Conservation (phyloP, 2,113 vertebrate species). For the Cariama cristata region DNA sequence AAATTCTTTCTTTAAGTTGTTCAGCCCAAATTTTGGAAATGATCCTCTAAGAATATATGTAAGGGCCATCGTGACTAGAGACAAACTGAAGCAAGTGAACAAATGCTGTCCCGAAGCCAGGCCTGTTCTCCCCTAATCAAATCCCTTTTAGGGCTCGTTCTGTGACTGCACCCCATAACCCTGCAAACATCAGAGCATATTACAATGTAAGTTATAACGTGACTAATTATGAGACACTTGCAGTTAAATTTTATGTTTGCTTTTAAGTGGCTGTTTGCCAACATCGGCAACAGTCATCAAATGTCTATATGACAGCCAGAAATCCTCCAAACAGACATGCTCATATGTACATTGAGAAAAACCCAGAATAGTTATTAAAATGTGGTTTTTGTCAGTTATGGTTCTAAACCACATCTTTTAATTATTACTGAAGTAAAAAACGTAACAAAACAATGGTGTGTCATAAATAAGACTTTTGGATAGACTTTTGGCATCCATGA, state of each 20-base stretch:
- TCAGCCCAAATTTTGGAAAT: neutral
- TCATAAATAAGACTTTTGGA: neutral
- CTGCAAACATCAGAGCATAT: neutral
- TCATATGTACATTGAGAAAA: neutral
- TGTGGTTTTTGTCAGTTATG: neutral
- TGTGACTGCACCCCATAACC: neutral
- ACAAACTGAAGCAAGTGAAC: neutral
- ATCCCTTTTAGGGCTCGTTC: neutral
- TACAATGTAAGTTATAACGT: neutral
- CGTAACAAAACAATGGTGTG: neutral
- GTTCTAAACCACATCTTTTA: constrained; percentile 4
- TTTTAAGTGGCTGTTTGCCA: neutral
- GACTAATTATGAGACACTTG: neutral
- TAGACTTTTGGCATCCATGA: neutral
- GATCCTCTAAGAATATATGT: neutral
- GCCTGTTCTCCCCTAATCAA: neutral
- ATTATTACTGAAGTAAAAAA: neutral
- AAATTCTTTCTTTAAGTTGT: neutral
- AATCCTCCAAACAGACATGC: neutral
- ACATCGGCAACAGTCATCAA: neutral
- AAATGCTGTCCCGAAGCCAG: neutral
- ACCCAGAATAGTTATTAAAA: neutral
- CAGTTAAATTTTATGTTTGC: neutral
- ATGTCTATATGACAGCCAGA: neutral
- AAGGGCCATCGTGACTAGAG: neutral